Conservation (phyloP, 2,113 vertebrate species). For the Muscicapa adusta region DNA sequence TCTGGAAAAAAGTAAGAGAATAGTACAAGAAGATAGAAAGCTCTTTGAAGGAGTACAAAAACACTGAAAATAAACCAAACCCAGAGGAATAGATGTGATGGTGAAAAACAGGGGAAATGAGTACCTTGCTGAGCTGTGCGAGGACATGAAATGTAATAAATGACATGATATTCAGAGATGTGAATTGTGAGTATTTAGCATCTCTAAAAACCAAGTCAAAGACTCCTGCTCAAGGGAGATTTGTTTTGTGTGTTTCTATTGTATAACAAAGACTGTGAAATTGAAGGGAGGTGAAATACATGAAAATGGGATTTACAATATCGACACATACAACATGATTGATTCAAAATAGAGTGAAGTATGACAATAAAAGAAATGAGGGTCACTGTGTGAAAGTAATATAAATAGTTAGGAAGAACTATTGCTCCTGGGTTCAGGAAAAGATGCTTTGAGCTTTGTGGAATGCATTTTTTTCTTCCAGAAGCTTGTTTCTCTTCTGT, state of each 20-base stretch:
- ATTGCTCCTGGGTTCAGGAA: not conserved
- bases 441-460: not conserved
- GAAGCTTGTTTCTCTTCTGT: not conserved
- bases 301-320: not conserved
- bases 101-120: not conserved
- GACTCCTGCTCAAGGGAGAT: not conserved
- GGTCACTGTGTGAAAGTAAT: not conserved
- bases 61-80: not conserved
- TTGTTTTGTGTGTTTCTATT: not conserved
- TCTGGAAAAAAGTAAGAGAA: not conserved
- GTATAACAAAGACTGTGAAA: not conserved
- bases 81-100: not conserved
- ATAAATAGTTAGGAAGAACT: not conserved
- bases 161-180: not conserved
- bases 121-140: not conserved
- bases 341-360: not conserved
- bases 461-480: not conserved
- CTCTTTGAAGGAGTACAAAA: not conserved
- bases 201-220: not conserved
- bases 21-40: not conserved
- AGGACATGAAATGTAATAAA: not conserved
- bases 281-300: not conserved
- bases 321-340: not conserved
- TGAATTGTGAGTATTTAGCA: not conserved
- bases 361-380: not conserved